Conservation (phyloP, 2,797 vertebrate species). For the Cossypha heuglini region DNA sequence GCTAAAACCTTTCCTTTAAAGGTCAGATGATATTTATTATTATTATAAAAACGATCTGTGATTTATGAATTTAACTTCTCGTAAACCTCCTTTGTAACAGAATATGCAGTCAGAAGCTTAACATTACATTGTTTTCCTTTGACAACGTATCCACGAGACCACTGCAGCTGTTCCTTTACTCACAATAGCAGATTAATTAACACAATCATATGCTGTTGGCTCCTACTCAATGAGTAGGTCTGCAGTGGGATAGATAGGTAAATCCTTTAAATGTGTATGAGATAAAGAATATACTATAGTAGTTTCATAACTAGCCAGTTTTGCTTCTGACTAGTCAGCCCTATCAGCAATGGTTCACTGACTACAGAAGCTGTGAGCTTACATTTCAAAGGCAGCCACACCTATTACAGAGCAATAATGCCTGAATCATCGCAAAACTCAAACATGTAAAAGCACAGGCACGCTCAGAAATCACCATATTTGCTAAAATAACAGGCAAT, state of each 20-base stretch:
- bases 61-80: conserved; percentile 98
- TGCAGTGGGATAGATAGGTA: conserved; percentile 99
- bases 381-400: conserved; percentile 75
- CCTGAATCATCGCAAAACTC: conserved; percentile 66
- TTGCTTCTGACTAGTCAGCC: conserved; percentile 88
- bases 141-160: conserved; percentile 96
- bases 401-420: conserved; percentile 70
- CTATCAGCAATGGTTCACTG: conserved; percentile 73
- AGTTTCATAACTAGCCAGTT: conserved; percentile 85
- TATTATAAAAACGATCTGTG: conserved; percentile 89
- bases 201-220: conserved; percentile 99
- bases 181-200: conserved; percentile 99
- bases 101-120: conserved; percentile 97
- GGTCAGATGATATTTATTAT: conserved; percentile 97
- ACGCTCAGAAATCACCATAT: conserved; percentile 71
- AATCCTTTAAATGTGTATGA: conserved; percentile 96
- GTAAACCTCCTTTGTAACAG: conserved; percentile 95
- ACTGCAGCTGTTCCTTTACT: conserved; percentile 97
- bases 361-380: conserved; percentile 77
- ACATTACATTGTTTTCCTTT: conserved; percentile 98
- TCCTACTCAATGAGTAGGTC: conserved; percentile 97
- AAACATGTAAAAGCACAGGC: conserved; percentile 61
- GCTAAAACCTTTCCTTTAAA: conserved; percentile 91
- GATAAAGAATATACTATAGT: conserved; percentile 89
- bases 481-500: conserved; percentile 69